Conservation (phyloP, 2,888 invertebrate genomes). For the Crossocerus cetratus region DNA sequence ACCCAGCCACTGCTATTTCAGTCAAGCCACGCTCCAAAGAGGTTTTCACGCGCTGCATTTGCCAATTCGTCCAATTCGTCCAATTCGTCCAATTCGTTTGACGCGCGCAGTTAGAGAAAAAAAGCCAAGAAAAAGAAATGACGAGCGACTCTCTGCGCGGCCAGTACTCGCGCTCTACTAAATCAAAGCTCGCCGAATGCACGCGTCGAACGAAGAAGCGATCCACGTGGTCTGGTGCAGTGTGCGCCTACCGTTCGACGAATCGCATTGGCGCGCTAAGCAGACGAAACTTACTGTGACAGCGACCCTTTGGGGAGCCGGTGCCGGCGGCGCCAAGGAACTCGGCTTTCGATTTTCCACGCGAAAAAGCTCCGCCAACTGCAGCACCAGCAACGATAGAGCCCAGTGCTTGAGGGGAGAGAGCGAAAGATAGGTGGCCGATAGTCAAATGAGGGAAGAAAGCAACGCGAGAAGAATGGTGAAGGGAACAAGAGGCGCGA, state of each 20-base stretch:
- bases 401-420: neutral
- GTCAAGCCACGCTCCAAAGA: no score
- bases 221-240: constrained; percentile 30
- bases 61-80: no score
- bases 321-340: constrained; percentile 9
- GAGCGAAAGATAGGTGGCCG: constrained; percentile 15
- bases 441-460: constrained; percentile 1
- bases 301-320: constrained; percentile 19
- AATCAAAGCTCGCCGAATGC: neutral
- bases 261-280: constrained; percentile 18
- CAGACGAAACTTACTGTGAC: constrained; percentile 38
- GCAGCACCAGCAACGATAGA: neutral
- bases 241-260: constrained; percentile 19
- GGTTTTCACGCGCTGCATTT: no score
- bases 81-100: neutral
- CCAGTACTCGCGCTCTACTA: neutral
- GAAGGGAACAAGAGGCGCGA: constrained; percentile 56
- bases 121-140: neutral
- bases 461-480: constrained; percentile 12
- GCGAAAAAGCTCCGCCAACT: neutral
- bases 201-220: neutral
- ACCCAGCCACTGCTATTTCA: no score
- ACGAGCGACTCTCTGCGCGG: neutral
- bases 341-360: neutral
- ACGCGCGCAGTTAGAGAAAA: neutral